Base-by-base conservation (phyloP, 2,113 vertebrate species). In the Neogobius melanostomus region DNA sequence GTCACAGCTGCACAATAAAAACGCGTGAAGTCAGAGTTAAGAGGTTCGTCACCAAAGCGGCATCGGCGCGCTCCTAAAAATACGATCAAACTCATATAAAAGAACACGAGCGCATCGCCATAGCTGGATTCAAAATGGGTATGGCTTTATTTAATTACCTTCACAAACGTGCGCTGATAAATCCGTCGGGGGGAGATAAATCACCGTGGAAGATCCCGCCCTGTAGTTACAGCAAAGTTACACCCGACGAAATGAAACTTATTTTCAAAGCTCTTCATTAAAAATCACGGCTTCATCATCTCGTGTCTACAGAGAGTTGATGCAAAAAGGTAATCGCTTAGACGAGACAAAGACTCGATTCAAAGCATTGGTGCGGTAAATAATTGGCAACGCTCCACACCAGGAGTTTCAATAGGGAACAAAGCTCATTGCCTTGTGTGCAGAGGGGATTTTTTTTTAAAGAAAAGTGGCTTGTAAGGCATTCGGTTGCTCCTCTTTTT, bases 121-220 rank as follows among this genome's bases (percentile, higher is more conserved):
- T 73, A 67, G 83, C 76, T 69, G 74, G 74, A 68, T 84, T 76
- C 42, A 75, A 65, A 79, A 77, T 65, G 68, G 60, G 69, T 70
- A 59, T 66, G 48, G 67, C 44, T 76, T 76, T 74, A 73, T 84
- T 82, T 88, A 86, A 83, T 88, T 85, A 85, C 67, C 81, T 75
- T 68, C 69, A 64, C 51, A 71, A 74, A 85, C 72, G 76, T 53
- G 69, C 72, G 50, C 76, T 81, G 69, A 71, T 67, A 62, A 77
- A 85, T 77, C 81, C 77, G 72, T 66, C 6, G 43, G 82, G 69
- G 69, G 83, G 46, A 67, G 62, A 67, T 70, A 72, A 70, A 73
- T 73, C 74, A 66, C 28, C 28, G 3, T 54, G 15, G 2, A 76
- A 75, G 73, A 84, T 71, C 78, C 64, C 56, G 66, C 80, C 64